Evolutionary conservation across 2,113 vertebrate species (phyloP), one percentile per base, ranked within the genome.

Genomic region (Antigone vipio): DNA sequence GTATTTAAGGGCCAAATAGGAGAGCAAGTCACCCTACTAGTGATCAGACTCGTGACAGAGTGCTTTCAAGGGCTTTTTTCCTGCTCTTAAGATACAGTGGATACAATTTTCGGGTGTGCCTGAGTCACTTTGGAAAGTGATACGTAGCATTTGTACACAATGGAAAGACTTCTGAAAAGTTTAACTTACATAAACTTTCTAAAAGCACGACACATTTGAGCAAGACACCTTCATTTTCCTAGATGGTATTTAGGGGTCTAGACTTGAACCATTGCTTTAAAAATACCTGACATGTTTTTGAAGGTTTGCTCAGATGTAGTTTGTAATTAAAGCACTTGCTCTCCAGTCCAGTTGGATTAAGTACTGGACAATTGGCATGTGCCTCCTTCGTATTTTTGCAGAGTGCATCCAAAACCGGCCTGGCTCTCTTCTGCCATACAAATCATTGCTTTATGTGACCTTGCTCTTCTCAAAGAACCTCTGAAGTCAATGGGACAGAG

Each of bases 131-230:
- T 53, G 84, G 77, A 89, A 95, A 92, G 81, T 59, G 29, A 62
- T 29, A 38, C 0, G 0, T 27, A 32, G 11, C 45, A 34, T 87
- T 87, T 76, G 18, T 52, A 27, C 2, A 0, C 2, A 6, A 86
- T 27, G 66, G 53, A 91, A 96, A 88, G n/a, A 20, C 21, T 84
- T 56, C 34, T 59, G 69, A 81, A 75, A 89, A 52, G 9, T 88
- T 77, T 53, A 26, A 3, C 6, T 77, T 34, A 15, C 30, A 13
- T n/a, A 52, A 11, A 47, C 14, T 76, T 86, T 67, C 24, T 84
- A 15, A 93, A 93, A 80, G 10, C 24, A 10, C 0, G 0, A 29
- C 58, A 27, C 2, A 2, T 90, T 96, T 64, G 20, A 66, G 29
- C 32, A 75, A 62, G 22, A 16, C 21, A 49, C 2, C 22, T 69